Conservation (phyloP, 2,888 invertebrate genomes). For the Lacanobia oleracea region DNA sequence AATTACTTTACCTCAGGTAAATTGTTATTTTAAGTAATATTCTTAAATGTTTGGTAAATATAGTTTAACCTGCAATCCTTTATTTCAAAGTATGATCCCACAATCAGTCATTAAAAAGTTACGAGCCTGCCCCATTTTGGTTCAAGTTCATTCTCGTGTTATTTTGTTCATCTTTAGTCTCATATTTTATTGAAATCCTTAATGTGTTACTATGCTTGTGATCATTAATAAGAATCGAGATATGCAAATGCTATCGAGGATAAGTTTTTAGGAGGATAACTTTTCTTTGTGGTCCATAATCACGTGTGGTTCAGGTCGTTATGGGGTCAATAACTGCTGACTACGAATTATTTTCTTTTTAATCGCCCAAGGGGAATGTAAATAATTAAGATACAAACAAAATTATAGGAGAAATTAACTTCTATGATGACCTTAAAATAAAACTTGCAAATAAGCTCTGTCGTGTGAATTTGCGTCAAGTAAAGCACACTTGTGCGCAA, state of each 20-base stretch:
- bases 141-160: slow-evolving; percentile 83
- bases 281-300: slow-evolving; percentile 83
- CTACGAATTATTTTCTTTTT: slow-evolving; percentile 73
- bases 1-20: slow-evolving; percentile 87
- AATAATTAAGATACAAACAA: slow-evolving; percentile 26
- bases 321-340: slow-evolving; percentile 88
- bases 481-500: slow-evolving; percentile 54
- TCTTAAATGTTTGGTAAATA: slow-evolving; percentile 43
- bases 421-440: slow-evolving; percentile 4
- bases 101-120: slow-evolving; percentile 68
- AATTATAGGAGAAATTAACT: not conserved
- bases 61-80: slow-evolving; percentile 45
- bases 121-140: slow-evolving; percentile 83
- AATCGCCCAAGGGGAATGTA: slow-evolving; percentile 30
- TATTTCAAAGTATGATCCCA: slow-evolving; percentile 58
- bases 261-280: slow-evolving; percentile 52
- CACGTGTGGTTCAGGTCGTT: slow-evolving; percentile 88
- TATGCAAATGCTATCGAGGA: slow-evolving; percentile 24
- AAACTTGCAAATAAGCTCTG: slow-evolving; percentile 30
- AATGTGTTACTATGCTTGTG: not conserved
- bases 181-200: slow-evolving; percentile 35
- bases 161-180: slow-evolving; percentile 72
- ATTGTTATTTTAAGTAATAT: slow-evolving; percentile 76
- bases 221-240: slow-evolving; percentile 8
- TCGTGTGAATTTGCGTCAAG: slow-evolving; percentile 20